Conservation (phyloP, 2,888 invertebrate genomes). For the Spodoptera picta region DNA sequence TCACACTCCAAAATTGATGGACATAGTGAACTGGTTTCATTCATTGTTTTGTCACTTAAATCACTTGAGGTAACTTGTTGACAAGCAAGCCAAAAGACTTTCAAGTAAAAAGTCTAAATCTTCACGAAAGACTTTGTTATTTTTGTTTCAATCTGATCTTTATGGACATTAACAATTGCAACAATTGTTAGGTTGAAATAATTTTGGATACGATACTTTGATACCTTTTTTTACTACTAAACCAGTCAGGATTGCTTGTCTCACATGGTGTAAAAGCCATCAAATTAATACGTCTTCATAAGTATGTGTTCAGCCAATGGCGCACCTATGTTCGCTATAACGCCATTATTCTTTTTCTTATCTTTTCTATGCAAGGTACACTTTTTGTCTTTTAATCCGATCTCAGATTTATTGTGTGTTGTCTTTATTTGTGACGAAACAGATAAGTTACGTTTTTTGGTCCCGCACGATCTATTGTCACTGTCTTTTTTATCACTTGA, state of each 20-base stretch:
- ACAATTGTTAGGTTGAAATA: no score
- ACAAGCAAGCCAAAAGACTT: slow-evolving; percentile 21
- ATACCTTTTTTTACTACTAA: no score
- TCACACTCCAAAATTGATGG: slow-evolving; percentile 52
- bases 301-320: slow-evolving; percentile 79
- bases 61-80: slow-evolving; percentile 36
- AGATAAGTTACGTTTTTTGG: slow-evolving; percentile 79
- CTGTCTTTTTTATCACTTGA: slow-evolving; percentile 62
- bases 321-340: slow-evolving; percentile 73
- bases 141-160: background rate
- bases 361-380: slow-evolving; percentile 78
- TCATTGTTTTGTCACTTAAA: slow-evolving; percentile 29
- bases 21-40: slow-evolving; percentile 19
- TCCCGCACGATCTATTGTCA: slow-evolving; percentile 68
- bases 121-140: background rate
- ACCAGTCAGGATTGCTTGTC: slow-evolving; percentile 33
- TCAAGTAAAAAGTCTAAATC: slow-evolving; percentile 4
- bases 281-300: slow-evolving; percentile 78
- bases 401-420: slow-evolving; percentile 84
- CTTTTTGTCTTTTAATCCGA: slow-evolving; percentile 79
- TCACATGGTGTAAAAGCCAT: slow-evolving; percentile 28
- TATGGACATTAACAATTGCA: slow-evolving; percentile 6
- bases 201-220: no score
- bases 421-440: slow-evolving; percentile 81
- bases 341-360: slow-evolving; percentile 71